phyloP scores from a whole-genome alignment of 2,113 vertebrate species.

The Cettia cetti region DNA sequence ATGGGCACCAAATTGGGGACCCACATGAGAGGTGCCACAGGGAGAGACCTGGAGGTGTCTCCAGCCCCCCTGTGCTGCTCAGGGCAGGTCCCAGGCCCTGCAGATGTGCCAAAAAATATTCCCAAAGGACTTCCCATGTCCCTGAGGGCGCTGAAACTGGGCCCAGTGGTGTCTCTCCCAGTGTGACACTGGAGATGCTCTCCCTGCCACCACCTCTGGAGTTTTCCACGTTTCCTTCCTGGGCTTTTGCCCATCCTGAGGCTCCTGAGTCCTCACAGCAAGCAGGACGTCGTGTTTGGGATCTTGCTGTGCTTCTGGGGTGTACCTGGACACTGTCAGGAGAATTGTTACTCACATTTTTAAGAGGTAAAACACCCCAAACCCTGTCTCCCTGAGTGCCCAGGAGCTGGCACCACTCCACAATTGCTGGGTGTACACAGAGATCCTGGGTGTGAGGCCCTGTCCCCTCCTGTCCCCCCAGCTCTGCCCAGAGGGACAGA shows the following conservation, averaged over 20 bases:
- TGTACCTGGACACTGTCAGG: fast-evolving
- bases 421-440: fast-evolving
- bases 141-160: background rate
- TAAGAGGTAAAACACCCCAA: background rate
- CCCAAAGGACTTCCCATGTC: no score
- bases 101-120: background rate
- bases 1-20: background rate
- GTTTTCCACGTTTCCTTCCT: background rate
- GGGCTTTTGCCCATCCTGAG: background rate
- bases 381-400: fast-evolving
- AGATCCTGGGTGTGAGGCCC: background rate
- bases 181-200: background rate
- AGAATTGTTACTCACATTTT: background rate
- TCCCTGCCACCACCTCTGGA: background rate
- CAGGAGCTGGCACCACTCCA: fast-evolving
- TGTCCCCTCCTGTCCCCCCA: background rate
- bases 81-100: background rate
- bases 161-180: background rate
- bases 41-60: background rate
- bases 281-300: fast-evolving
- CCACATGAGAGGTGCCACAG: background rate
- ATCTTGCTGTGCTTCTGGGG: background rate
- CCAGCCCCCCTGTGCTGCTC: background rate
- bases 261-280: background rate
- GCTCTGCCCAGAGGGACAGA: background rate